Percentiles rank a stretch among this genome's conserved stretches.
These are phyloP conservation scores for Eumaeus atala DNA, from an alignment of 1,140 invertebrate genomes.

Conservation along the genomic window DNA sequence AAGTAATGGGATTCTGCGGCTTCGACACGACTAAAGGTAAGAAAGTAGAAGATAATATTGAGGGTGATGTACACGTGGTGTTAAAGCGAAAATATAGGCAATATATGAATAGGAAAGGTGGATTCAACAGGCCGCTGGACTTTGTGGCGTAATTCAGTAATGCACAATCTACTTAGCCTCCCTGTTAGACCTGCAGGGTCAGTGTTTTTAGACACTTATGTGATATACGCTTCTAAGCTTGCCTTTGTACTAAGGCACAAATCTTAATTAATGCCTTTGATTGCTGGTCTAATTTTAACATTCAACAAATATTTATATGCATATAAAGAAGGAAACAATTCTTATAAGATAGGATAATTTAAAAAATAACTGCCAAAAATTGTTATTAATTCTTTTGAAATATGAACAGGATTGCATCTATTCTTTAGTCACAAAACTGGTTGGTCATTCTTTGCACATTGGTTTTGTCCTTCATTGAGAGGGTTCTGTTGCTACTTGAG, in stretches of 20 bases:
- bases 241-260: conserved; percentile 20
- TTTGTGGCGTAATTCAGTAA: conserved; percentile 84
- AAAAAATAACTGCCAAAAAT: too few species aligned
- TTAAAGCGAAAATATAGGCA: conserved; percentile 98
- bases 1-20: conserved; percentile 95
- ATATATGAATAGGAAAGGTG: conserved; percentile 99
- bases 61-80: conserved; percentile 94
- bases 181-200: conserved; percentile 38
- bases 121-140: conserved; percentile 98
- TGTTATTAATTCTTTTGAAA: too few species aligned
- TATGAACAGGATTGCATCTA: too few species aligned
- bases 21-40: conserved; percentile 97
- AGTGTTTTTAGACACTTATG: conserved; percentile 25
- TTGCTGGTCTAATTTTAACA: neutral
- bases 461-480: too few species aligned
- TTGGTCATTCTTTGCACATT: too few species aligned
- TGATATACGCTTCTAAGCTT: conserved; percentile 42
- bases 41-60: conserved; percentile 95
- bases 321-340: neutral
- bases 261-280: too few species aligned
- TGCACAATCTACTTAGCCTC: conserved; percentile 26
- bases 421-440: too few species aligned
- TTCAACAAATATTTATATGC: neutral
- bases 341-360: too few species aligned
- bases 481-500: too few species aligned